These are phyloP conservation scores for Leptothorax acervorum DNA, from an alignment of 2,888 invertebrate species.

Conservation along the genomic window DNA sequence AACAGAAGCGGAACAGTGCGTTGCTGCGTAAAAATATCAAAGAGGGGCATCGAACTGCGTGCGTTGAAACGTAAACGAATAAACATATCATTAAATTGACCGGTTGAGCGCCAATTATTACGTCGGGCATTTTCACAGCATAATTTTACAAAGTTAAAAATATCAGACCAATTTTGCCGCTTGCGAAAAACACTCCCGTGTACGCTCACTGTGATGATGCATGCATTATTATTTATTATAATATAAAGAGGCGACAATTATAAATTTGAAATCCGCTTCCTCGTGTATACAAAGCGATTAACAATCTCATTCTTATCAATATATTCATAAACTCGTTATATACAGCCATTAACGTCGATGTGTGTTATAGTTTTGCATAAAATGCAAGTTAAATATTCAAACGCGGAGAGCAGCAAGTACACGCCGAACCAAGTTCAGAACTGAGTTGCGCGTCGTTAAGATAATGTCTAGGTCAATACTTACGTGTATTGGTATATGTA, in stretches of 20 bases:
- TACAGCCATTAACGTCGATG: neutral
- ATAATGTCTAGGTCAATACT: constrained; percentile 24
- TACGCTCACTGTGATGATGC: neutral
- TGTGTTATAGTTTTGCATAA: constrained; percentile 1
- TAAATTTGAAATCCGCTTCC: constrained; percentile 20
- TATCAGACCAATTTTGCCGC: neutral
- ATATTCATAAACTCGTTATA: constrained; percentile 11
- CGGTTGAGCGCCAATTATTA: constrained; percentile 4
- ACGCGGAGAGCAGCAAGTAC: neutral
- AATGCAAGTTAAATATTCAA: constrained; percentile 24
- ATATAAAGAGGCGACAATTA: neutral
- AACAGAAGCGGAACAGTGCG: constrained; percentile 12
- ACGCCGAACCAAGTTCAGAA: constrained; percentile 12
- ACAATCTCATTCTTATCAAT: neutral
- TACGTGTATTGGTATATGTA: constrained; percentile 3
- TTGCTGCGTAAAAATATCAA: constrained; percentile 21
- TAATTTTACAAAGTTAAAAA: constrained; percentile 34
- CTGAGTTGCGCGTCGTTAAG: constrained; percentile 4
- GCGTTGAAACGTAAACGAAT: constrained; percentile 22
- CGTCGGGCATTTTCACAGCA: neutral
- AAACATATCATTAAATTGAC: constrained; percentile 28
- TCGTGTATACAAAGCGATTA: neutral
- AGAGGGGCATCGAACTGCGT: neutral
- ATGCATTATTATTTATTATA: neutral
- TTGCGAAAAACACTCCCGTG: neutral